Evolutionary conservation across 2,888 invertebrate genomes (phyloP).

Genomic region (Labia minor): DNA sequence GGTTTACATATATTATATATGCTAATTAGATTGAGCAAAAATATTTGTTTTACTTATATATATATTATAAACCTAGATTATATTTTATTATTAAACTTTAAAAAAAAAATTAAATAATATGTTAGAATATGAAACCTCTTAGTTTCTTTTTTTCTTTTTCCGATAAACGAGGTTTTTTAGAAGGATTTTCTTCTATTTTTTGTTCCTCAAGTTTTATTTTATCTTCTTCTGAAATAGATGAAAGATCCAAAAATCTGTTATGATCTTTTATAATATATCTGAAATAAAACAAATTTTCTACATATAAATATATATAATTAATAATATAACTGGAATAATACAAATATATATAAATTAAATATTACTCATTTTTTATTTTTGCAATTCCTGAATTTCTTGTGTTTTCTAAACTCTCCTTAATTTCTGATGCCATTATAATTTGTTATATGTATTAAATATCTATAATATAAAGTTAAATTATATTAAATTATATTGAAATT

Average conservation of each 20-base stretch:
- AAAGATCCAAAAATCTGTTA: slow-evolving; percentile 35
- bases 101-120: no score
- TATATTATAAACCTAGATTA: no score
- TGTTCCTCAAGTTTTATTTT: slow-evolving; percentile 31
- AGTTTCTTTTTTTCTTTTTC: slow-evolving; percentile 23
- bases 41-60: no score
- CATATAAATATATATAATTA: slow-evolving; percentile 9
- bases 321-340: not conserved
- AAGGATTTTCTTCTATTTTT: slow-evolving; percentile 20
- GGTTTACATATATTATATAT: no score
- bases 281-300: slow-evolving; percentile 27
- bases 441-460: no score
- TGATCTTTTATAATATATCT: slow-evolving; percentile 41
- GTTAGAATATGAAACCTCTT: no score
- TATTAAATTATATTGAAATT: no score
- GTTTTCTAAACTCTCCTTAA: no score
- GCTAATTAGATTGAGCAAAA: no score
- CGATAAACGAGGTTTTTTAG: slow-evolving; percentile 22
- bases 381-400: not conserved
- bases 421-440: no score
- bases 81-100: no score
- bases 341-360: not conserved
- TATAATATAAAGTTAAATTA: no score
- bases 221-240: slow-evolving; percentile 38
- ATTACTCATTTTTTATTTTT: not conserved